A percentile compares a stretch with the other conserved stretches of the same genome.
phyloP scores from a whole-genome alignment of 2,797 vertebrate genomes.

The Chloroceryle amazona region DNA sequence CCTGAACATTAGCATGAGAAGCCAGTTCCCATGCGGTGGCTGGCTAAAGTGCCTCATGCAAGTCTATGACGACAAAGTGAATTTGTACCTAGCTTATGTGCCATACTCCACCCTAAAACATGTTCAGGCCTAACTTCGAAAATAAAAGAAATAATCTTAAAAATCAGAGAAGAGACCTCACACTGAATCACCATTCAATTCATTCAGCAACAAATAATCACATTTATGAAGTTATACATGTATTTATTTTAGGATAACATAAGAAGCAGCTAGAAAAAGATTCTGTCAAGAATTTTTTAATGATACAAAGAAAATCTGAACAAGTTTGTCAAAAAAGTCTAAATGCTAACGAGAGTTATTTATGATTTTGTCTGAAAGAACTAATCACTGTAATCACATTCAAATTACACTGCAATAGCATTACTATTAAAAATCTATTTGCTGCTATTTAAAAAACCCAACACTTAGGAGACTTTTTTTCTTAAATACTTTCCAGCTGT shows the following conservation, averaged over 20 bases:
- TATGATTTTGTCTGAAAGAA: conserved; percentile 9
- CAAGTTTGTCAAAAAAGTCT: not conserved
- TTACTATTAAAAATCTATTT: not conserved
- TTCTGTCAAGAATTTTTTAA: not conserved
- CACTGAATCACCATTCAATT: not conserved
- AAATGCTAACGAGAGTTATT: not conserved
- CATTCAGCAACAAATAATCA: not conserved
- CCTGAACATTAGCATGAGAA: not conserved
- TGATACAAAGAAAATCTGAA: not conserved
- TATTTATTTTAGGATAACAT: not conserved
- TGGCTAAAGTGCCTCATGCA: fast-evolving
- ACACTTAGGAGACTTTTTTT: not conserved
- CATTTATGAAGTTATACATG: not conserved
- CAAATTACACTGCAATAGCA: conserved; percentile 6
- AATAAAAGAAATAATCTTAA: not conserved
- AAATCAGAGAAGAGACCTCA: not conserved
- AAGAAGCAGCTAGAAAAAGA: not conserved
- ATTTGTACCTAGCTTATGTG: not conserved
- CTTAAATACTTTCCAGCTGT: not conserved
- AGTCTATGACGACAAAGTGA: not conserved
- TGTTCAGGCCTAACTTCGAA: not conserved
- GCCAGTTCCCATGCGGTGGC: not conserved
- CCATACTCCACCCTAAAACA: not conserved
- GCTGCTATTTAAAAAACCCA: not conserved
- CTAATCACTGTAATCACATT: conserved; percentile 6